These are phyloP conservation scores for Plecotus auritus DNA, from an alignment of 2,113 vertebrate species.

Conservation along the genomic window DNA sequence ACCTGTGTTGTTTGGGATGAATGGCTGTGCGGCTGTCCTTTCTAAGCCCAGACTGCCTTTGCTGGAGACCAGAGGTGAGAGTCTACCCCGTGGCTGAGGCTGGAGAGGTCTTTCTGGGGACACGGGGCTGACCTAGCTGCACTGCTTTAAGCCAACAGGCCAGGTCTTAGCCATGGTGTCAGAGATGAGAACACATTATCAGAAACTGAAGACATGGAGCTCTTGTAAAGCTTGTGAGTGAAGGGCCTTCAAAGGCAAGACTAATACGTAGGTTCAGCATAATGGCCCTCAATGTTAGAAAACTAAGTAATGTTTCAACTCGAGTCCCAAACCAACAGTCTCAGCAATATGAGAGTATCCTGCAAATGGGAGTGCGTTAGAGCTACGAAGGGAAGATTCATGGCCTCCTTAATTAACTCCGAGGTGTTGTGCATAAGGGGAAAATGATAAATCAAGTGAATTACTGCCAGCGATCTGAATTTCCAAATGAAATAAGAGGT, in stretches of 20 bases:
- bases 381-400: slow-evolving; percentile 64
- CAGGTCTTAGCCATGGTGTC: slow-evolving; percentile 12
- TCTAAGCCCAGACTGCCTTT: background rate
- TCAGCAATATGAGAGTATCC: slow-evolving; percentile 49
- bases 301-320: slow-evolving; percentile 70
- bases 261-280: slow-evolving; percentile 43
- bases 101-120: background rate
- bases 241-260: slow-evolving; percentile 48
- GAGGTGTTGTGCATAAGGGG: slow-evolving; percentile 48
- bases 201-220: background rate
- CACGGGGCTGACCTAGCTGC: background rate
- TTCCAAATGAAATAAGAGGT: slow-evolving; percentile 60
- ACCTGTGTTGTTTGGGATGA: background rate
- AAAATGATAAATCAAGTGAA: slow-evolving; percentile 66
- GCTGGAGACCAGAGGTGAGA: background rate
- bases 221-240: slow-evolving; percentile 50
- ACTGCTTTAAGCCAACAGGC: background rate
- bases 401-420: slow-evolving; percentile 61
- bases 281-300: slow-evolving; percentile 67
- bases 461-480: slow-evolving; percentile 47
- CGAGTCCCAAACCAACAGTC: slow-evolving; percentile 56
- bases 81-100: background rate
- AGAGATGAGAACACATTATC: slow-evolving; percentile 61
- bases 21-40: background rate
- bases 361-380: background rate